phyloP scores from a whole-genome alignment of 2,113 vertebrate species.

The Ophthalmolycus amberensis region DNA sequence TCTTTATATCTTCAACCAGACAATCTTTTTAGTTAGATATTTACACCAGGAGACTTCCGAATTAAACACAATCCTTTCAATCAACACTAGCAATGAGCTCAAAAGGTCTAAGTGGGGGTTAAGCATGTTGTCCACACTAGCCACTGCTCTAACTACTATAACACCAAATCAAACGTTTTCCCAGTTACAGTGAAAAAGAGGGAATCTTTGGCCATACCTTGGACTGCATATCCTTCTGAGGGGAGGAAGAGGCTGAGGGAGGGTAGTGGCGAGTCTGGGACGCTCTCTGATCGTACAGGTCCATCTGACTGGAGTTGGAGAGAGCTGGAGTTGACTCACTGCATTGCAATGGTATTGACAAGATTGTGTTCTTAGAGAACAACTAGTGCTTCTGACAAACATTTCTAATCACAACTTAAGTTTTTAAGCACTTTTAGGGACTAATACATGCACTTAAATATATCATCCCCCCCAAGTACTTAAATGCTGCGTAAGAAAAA shows the following conservation, averaged over 20 bases:
- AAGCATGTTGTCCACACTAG: not conserved
- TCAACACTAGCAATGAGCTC: not conserved
- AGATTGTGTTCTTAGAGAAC: slow-evolving; percentile 26
- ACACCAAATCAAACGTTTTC: slow-evolving; percentile 2
- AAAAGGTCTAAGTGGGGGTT: not conserved
- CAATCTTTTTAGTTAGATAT: not conserved
- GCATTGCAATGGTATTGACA: slow-evolving; percentile 33
- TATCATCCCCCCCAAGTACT: not conserved
- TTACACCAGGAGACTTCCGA: not conserved
- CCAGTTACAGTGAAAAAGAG: not conserved
- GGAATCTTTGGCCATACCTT: slow-evolving; percentile 84
- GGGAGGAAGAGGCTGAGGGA: slow-evolving; percentile 90
- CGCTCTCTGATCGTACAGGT: slow-evolving; percentile 95
- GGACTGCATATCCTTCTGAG: slow-evolving; percentile 95
- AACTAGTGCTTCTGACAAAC: slow-evolving; percentile 4
- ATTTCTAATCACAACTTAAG: not conserved
- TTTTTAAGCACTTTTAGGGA: not conserved
- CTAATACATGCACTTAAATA: not conserved
- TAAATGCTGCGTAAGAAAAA: not conserved
- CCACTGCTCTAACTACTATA: not conserved
- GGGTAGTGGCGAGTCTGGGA: slow-evolving; percentile 92
- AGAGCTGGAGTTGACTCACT: slow-evolving; percentile 91
- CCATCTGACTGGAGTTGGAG: slow-evolving; percentile 90
- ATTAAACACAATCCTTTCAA: not conserved
- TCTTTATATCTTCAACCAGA: too few relatives aligned